Evolutionary conservation across 2,888 invertebrate genomes (phyloP).

Genomic region (Pseudoips prasinana): DNA sequence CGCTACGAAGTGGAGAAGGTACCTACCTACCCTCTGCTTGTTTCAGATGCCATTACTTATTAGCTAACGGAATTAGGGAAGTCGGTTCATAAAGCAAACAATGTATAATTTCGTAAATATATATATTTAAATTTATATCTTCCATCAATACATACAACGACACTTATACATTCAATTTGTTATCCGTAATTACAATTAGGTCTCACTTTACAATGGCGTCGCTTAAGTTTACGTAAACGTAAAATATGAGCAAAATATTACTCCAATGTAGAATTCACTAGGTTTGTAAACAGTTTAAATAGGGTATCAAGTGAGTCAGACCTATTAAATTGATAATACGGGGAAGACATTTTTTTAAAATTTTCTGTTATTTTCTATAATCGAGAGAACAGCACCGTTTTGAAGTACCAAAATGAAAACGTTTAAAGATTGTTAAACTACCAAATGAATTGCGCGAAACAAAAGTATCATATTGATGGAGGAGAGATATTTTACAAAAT

Average conservation of each 20-base stretch:
- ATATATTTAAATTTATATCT: slow-evolving; percentile 82
- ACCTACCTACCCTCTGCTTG: no score
- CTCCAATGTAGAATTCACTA: slow-evolving; percentile 19
- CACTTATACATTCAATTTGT: slow-evolving; percentile 71
- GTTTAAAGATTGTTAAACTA: slow-evolving; percentile 40
- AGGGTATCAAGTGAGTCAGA: slow-evolving; percentile 31
- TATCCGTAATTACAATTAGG: slow-evolving; percentile 66
- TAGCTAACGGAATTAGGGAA: background rate
- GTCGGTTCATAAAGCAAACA: slow-evolving; percentile 37
- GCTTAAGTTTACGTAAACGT: slow-evolving; percentile 39
- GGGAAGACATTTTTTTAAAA: slow-evolving; percentile 68
- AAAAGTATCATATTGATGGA: slow-evolving; percentile 79
- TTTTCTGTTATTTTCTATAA: slow-evolving; percentile 35
- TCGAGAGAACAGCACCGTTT: slow-evolving; percentile 51
- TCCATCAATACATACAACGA: slow-evolving; percentile 83
- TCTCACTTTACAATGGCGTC: slow-evolving; percentile 66
- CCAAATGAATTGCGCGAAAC: slow-evolving; percentile 50
- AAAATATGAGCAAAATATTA: slow-evolving; percentile 19
- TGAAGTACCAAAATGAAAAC: slow-evolving; percentile 38
- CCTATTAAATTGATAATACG: slow-evolving; percentile 51
- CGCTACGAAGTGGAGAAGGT: no score
- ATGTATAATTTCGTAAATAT: slow-evolving; percentile 77
- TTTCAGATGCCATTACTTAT: background rate
- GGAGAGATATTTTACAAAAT: slow-evolving; percentile 79
- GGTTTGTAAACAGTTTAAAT: slow-evolving; percentile 20